These are phyloP conservation scores for Fulmarus glacialis DNA, from an alignment of 2,113 vertebrate species.

Conservation along the genomic window DNA sequence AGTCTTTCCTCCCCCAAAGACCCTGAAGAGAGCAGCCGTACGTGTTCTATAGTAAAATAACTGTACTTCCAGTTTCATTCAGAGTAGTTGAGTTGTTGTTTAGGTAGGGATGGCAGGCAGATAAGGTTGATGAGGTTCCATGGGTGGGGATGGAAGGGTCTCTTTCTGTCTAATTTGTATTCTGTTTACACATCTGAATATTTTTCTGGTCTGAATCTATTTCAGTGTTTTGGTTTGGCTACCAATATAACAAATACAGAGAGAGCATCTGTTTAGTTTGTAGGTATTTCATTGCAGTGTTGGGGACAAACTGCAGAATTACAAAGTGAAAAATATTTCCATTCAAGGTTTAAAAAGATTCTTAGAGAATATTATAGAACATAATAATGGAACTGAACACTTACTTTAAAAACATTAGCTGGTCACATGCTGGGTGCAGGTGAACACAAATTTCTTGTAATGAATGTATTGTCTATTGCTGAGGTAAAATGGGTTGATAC, in stretches of 20 bases:
- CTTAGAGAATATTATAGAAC: neutral
- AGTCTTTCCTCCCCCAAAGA: neutral
- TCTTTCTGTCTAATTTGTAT: neutral
- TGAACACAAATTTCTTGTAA: neutral
- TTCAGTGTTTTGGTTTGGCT: neutral
- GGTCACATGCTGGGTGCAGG: neutral
- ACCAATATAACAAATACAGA: neutral
- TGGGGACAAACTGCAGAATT: neutral
- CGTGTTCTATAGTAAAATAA: neutral
- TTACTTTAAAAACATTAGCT: neutral
- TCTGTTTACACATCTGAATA: neutral
- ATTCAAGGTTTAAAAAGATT: neutral
- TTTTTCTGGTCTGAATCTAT: neutral
- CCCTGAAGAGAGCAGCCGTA: neutral
- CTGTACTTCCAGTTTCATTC: neutral
- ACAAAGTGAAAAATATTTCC: neutral
- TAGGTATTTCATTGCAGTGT: neutral
- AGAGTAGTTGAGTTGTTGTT: neutral
- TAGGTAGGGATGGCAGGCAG: neutral
- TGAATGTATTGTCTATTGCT: fast-evolving
- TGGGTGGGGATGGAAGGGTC: neutral
- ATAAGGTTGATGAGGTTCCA: neutral
- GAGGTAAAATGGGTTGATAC: neutral
- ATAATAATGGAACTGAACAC: neutral
- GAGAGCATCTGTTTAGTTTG: neutral